Conservation (phyloP, 2,113 vertebrate species). For the Corydoras sp. region DNA sequence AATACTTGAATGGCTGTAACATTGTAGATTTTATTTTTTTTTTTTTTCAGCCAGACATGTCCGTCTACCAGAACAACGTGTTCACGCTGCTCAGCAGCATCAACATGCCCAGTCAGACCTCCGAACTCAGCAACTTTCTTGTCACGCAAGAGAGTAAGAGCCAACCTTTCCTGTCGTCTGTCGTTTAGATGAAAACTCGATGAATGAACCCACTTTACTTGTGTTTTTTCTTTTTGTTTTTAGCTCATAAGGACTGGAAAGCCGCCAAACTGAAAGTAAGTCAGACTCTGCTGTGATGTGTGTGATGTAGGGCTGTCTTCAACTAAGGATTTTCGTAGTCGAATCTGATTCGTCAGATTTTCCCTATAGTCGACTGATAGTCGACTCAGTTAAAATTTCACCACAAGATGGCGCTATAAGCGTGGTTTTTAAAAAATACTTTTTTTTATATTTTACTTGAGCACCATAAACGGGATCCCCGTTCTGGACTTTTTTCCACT, state of each 20-base stretch:
- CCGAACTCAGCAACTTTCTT: constrained; percentile 68
- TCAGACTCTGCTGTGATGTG: neutral
- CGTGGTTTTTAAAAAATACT: no score
- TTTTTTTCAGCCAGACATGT: constrained; percentile 49
- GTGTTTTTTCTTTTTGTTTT: neutral
- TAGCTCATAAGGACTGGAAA: constrained; percentile 80
- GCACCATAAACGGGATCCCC: no score
- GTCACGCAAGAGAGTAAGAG: constrained; percentile 73
- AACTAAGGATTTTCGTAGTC: no score
- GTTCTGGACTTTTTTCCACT: no score
- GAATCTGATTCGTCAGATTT: no score
- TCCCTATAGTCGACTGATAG: no score
- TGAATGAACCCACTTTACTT: neutral
- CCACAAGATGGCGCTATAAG: no score
- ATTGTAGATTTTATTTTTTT: neutral
- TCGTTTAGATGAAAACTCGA: neutral
- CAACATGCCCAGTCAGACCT: constrained; percentile 69
- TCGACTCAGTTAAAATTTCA: no score
- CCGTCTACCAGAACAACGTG: constrained; percentile 73
- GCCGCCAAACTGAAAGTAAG: constrained; percentile 76
- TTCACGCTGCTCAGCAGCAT: constrained; percentile 79
- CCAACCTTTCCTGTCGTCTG: no score
- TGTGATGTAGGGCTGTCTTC: no score
- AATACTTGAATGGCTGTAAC: no score
- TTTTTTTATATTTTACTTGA: no score